phyloP scores from a whole-genome alignment of 2,888 invertebrate species.

The Mesoligia furuncula region DNA sequence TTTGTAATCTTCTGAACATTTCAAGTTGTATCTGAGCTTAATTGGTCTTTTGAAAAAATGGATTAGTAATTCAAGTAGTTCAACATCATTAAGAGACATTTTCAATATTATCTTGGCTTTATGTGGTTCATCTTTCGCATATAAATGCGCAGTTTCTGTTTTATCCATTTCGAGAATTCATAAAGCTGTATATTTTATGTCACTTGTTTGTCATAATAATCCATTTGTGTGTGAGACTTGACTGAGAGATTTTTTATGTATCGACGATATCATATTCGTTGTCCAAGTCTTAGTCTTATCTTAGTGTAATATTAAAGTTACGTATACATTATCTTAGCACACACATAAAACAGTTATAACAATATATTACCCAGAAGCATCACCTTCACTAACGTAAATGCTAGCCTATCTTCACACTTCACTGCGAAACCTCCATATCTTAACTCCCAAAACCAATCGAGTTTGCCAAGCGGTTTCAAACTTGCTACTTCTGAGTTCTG shows the following conservation, averaged over 20 bases:
- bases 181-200: neutral
- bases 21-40: constrained; percentile 9
- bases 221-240: neutral
- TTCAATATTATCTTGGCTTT: neutral
- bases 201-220: constrained; percentile 4
- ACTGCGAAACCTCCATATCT: constrained; percentile 24
- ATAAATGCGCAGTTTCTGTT: constrained; percentile 5
- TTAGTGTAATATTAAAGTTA: constrained; percentile 1
- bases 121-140: constrained; percentile 13
- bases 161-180: neutral
- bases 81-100: constrained; percentile 14
- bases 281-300: neutral
- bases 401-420: constrained; percentile 34
- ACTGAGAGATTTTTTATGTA: neutral
- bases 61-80: constrained; percentile 5
- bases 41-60: constrained; percentile 2
- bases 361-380: constrained; percentile 6
- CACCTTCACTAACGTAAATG: constrained; percentile 16
- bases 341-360: constrained; percentile 3
- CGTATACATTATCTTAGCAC: neutral
- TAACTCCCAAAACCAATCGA: constrained; percentile 28
- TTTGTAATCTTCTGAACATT: constrained; percentile 22
- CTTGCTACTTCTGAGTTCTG: constrained; percentile 25
- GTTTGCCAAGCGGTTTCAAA: constrained; percentile 28
- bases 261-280: neutral